Evolutionary conservation across 1,140 invertebrate species (phyloP), one percentile per base, ranked within the genome.

Genomic region (Brachionus paranguensis): DNA sequence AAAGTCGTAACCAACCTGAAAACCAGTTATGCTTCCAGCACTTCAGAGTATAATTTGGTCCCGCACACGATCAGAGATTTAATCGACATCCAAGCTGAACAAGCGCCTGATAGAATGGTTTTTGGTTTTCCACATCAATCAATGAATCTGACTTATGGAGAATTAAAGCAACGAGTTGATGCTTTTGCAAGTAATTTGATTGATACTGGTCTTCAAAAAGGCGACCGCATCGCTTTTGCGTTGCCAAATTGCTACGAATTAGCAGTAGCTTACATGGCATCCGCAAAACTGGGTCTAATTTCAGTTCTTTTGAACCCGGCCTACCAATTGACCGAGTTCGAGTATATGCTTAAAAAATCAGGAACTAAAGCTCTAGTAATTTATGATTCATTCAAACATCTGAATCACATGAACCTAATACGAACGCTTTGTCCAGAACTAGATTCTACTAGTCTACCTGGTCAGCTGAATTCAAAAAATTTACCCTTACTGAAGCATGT

Each of bases 131-230:
- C 78, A 11, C 78, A 79, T 55, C 78, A 83, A 70, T 11, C 29
- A 45, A 24, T 65, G 37, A 64, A 65, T 17, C 24, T 65, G 0
- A 83, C 29, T 29, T 83, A 43, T 29, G 55, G 55, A 37, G 33
- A 64, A 64, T n/a, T 83, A 12, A 83, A 83, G n/a, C 55, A 83
- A 50, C 10, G 55, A 65, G 79, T 83, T 12, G 79, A 83, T 33
- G 55, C 12, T 70, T 45, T 83, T 45, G 55, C 47, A 11, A 45
- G 10, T 41, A 43, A 64, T 50, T 65, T 83, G 20, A 8, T 27
- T 12, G 45, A 68, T 14, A 33, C 65, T 7, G 79, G 79, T 14
- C 29, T 83, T 65, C 27, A 83, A 47, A 83, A 83, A 68, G 33
- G 55, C 5, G 79, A 83, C 33, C 60, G 79, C 14, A n/a, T 83